A percentile compares a stretch with the other conserved stretches of the same genome.
These are phyloP conservation scores for Kobus ellipsiprymnus DNA, from an alignment of 2,113 vertebrate genomes.

Conservation along the genomic window DNA sequence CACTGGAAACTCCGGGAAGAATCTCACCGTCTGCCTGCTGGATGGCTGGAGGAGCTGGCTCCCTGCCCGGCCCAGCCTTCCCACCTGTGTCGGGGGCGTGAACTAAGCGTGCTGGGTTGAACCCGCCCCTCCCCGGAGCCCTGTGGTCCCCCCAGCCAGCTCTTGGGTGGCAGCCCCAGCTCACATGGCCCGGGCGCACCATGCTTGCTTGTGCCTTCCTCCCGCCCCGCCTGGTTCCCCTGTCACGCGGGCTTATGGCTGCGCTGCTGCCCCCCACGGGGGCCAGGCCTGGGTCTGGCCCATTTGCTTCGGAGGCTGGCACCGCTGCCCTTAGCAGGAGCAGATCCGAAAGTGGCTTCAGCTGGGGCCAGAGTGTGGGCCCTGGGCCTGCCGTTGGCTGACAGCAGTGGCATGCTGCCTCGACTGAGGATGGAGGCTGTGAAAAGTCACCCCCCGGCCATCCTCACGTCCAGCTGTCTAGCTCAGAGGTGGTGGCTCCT, in stretches of 20 bases:
- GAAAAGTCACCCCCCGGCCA: neutral
- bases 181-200: conserved; percentile 62
- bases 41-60: conserved; percentile 73
- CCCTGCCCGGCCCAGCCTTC: conserved; percentile 69
- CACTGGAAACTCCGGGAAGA: conserved; percentile 71
- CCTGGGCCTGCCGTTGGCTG: neutral
- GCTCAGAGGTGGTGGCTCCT: neutral
- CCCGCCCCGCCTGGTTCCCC: conserved; percentile 63
- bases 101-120: conserved; percentile 72
- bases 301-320: neutral
- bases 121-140: conserved; percentile 49
- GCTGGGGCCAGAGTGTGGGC: neutral
- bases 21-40: conserved; percentile 74
- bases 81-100: conserved; percentile 68
- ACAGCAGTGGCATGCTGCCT: neutral
- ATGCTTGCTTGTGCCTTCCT: conserved; percentile 83
- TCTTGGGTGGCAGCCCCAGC: conserved; percentile 69
- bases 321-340: neutral
- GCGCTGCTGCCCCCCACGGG: neutral
- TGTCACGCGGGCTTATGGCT: conserved; percentile 68
- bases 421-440: neutral
- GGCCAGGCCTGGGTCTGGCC: neutral
- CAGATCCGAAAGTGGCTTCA: neutral
- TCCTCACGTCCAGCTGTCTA: neutral
- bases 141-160: conserved; percentile 65